Evolutionary conservation across 2,888 invertebrate species (phyloP).

Genomic region (Bursaphelenchus okinawaensis): DNA sequence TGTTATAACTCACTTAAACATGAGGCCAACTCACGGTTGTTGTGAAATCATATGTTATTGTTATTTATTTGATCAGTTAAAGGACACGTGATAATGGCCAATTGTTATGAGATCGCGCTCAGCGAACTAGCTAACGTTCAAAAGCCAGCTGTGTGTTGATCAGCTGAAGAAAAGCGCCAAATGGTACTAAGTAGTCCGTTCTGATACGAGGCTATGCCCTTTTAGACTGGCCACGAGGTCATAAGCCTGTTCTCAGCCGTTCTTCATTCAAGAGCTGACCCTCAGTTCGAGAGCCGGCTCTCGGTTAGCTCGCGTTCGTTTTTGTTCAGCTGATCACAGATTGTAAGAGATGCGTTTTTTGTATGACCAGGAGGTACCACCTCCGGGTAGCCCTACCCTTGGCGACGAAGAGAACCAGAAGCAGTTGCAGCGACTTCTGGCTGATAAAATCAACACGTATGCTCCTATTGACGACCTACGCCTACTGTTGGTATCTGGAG

Average conservation of each 20-base stretch:
- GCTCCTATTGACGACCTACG: slow-evolving; percentile 79
- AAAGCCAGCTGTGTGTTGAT: not conserved
- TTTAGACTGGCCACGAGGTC: not conserved
- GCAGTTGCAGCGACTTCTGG: slow-evolving; percentile 25
- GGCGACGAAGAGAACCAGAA: not conserved
- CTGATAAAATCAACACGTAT: slow-evolving; percentile 82
- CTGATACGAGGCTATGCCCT: not conserved
- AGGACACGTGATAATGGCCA: not conserved
- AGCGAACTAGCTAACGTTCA: not conserved
- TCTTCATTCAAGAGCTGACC: not conserved
- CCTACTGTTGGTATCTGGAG: slow-evolving; percentile 78
- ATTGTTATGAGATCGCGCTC: not conserved
- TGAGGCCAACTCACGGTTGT: too few relatives aligned
- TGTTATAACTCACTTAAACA: too few relatives aligned
- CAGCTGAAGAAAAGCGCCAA: not conserved
- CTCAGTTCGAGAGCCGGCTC: not conserved
- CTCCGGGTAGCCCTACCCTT: not conserved
- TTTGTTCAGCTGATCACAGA: not conserved
- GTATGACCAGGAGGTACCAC: not conserved
- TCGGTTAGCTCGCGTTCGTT: not conserved
- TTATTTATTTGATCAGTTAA: not conserved
- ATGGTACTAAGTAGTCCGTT: not conserved
- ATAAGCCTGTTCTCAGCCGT: not conserved
- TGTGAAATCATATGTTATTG: not conserved
- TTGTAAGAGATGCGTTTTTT: not conserved